A percentile compares a stretch with the other conserved stretches of the same genome.
Conservation (phyloP, 2,888 invertebrate species). For the Dorcus parallelipipedus region DNA sequence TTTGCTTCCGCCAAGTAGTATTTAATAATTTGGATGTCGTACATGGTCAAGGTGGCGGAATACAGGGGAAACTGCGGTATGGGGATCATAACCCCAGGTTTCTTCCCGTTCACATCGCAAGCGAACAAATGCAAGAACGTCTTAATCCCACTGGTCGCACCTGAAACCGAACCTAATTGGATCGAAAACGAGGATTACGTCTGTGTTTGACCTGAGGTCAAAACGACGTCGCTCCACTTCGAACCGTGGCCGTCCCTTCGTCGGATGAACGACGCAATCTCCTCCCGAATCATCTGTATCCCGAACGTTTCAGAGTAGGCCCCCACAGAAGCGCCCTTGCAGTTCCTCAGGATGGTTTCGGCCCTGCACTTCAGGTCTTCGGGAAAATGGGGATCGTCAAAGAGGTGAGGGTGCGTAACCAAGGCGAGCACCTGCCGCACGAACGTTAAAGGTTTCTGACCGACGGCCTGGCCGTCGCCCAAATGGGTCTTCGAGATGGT, state of each 20-base stretch:
- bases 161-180: conserved; percentile 5
- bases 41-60: conserved; percentile 69
- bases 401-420: conserved; percentile 64
- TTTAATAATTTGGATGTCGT: conserved; percentile 60
- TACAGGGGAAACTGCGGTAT: conserved; percentile 78
- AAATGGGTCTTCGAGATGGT: conserved; percentile 90
- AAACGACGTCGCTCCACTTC: conserved; percentile 70
- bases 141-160: conserved; percentile 22
- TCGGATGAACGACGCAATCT: conserved; percentile 80
- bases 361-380: conserved; percentile 77
- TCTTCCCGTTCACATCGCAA: conserved; percentile 37
- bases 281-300: conserved; percentile 76
- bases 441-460: conserved; percentile 86
- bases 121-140: conserved; percentile 43
- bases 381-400: conserved; percentile 67
- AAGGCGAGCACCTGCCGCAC: conserved; percentile 85
- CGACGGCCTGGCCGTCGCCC: conserved; percentile 96
- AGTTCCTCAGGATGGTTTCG: conserved; percentile 56
- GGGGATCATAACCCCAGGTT: conserved; percentile 67
- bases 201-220: conserved; percentile 45
- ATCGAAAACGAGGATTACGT: too few species aligned
- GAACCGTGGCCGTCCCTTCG: conserved; percentile 69
- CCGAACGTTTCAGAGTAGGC: conserved; percentile 84
- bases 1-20: conserved; percentile 69
- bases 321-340: conserved; percentile 75